Evolutionary conservation across 2,888 invertebrate species (phyloP).

Genomic region (Sepioteuthis lessoniana): DNA sequence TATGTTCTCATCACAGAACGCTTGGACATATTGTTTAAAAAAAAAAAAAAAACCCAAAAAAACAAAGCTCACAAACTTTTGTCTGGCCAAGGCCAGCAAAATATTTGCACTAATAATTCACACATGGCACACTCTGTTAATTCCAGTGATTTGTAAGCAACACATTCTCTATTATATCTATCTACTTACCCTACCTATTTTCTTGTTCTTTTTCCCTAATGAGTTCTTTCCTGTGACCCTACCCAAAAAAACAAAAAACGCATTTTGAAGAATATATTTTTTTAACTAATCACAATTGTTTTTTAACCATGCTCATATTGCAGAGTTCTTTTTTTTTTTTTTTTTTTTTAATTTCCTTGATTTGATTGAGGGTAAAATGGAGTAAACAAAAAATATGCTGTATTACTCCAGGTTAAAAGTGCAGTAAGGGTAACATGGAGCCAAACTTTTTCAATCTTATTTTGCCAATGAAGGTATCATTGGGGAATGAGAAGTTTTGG

Average conservation of each 20-base stretch:
- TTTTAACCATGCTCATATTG: neutral
- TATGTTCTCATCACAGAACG: neutral
- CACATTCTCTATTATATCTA: conserved; percentile 40
- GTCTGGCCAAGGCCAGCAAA: neutral
- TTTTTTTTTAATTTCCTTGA: neutral
- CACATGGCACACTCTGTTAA: neutral
- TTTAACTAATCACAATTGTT: neutral
- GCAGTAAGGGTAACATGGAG: no score
- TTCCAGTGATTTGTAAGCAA: neutral
- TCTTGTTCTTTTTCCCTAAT: neutral
- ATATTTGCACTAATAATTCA: neutral
- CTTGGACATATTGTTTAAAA: neutral
- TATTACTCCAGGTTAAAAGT: no score
- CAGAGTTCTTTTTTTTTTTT: neutral
- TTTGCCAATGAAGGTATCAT: no score
- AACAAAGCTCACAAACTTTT: neutral
- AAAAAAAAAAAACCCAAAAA: neutral
- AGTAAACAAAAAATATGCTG: neutral
- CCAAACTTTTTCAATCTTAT: no score
- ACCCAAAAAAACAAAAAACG: neutral
- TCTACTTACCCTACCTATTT: neutral
- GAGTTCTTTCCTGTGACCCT: neutral
- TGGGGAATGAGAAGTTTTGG: no score
- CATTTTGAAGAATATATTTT: conserved; percentile 26
- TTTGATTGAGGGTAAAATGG: neutral